Evolutionary conservation across 2,888 invertebrate species (phyloP).

Genomic region (Lissonota sp.): DNA sequence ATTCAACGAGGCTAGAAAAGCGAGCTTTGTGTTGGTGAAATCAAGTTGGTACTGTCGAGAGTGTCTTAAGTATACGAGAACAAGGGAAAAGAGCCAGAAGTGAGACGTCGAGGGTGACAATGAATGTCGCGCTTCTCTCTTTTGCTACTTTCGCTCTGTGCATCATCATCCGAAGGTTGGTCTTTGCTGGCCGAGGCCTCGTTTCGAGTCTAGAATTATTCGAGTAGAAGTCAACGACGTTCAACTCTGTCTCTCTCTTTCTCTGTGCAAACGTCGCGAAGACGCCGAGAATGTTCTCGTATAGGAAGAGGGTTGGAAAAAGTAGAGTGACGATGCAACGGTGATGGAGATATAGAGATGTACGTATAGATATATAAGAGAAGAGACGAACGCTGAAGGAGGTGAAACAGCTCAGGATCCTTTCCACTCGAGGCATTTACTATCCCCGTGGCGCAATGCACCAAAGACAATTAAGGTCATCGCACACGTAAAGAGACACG

Average conservation of each 20-base stretch:
- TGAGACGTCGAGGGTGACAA: neutral
- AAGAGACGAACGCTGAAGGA: slow-evolving; percentile 44
- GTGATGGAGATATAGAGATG: neutral
- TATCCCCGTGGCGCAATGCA: slow-evolving; percentile 66
- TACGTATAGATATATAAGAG: slow-evolving; percentile 5
- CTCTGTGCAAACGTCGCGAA: slow-evolving; percentile 58
- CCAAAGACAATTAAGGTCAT: slow-evolving; percentile 67
- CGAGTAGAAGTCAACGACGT: slow-evolving; percentile 69
- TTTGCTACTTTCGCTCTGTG: neutral
- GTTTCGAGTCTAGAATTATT: slow-evolving; percentile 68
- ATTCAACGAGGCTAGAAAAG: slow-evolving; percentile 8
- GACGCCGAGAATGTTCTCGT: slow-evolving; percentile 39
- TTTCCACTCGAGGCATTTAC: slow-evolving; percentile 57
- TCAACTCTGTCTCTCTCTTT: slow-evolving; percentile 17
- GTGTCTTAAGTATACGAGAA: slow-evolving; percentile 18
- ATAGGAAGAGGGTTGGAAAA: slow-evolving; percentile 18
- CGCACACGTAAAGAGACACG: slow-evolving; percentile 47
- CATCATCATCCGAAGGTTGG: slow-evolving; percentile 25
- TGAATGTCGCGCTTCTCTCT: no score
- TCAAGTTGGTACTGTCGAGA: slow-evolving; percentile 36
- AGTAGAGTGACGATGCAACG: slow-evolving; percentile 33
- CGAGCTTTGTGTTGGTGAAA: slow-evolving; percentile 22
- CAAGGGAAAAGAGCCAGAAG: slow-evolving; percentile 26
- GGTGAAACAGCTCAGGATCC: slow-evolving; percentile 55
- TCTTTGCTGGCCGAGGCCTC: slow-evolving; percentile 51